Evolutionary conservation across 2,797 vertebrate genomes (phyloP), one percentile per base, ranked within the genome.

Genomic region (Allobates femoralis): DNA sequence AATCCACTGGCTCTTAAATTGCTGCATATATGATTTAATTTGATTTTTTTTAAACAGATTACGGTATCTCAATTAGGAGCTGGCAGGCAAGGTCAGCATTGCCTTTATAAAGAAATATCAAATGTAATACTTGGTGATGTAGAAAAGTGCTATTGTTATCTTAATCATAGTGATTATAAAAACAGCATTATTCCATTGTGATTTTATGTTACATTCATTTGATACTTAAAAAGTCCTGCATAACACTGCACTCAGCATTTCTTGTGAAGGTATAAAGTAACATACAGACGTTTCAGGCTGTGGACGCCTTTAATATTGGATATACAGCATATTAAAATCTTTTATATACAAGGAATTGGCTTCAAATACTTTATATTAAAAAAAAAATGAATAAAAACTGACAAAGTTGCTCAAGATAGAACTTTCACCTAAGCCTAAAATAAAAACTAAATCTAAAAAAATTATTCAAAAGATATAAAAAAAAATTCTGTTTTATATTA

Each of bases 191-290:
- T 84, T 84, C 71, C 73, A 23, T 84, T 84, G 69, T 34, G 56
- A 58, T 84, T 84, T 84, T 64, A 58, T 84, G 82, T 75, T 75
- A 32, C 71, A 51, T 64, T 64, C 55, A 84, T 84, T 84, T 84
- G 41, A 64, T 84, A 76, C 82, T 51, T 84, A 64, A 84, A 76
- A 84, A 62, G 82, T 75, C 37, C 34, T 75, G 41, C n/a, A 60
- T 76, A 64, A 60, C n/a, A 12, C 76, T 76, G 71, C n/a, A 60
- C 55, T 74, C 69, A 60, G 69, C 34, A 41, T 75, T 83, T 83
- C 66, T 56, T 69, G 26, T 83, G 81, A 60, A 58, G 81, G 71
- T 83, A 46, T 41, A 83, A 56, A 26, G 67, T 51, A 76, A 76
- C 75, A 60, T 21, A 18, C 41, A 76, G 41, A n/a, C 56, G 30